A percentile compares a stretch with the other conserved stretches of the same genome.
Evolutionary conservation across 2,113 vertebrate species (phyloP).

Genomic region (Tachuris rubrigastra): DNA sequence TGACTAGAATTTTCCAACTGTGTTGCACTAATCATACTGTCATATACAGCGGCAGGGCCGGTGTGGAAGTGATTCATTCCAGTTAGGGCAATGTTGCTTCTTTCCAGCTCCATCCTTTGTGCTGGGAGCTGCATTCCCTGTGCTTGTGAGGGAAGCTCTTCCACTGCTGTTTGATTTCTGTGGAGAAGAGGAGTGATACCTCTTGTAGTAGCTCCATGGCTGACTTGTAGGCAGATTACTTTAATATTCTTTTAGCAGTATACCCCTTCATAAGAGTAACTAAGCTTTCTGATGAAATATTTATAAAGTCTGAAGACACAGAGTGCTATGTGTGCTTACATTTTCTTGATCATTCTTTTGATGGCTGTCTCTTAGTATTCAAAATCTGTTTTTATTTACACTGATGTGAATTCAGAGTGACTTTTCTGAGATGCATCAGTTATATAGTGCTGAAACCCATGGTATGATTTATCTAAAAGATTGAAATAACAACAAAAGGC

Average conservation of each 20-base stretch:
- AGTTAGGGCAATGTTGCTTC: not conserved
- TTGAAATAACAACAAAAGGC: not conserved
- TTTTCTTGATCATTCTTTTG: constrained; percentile 9
- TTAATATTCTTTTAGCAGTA: not conserved
- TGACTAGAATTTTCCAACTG: not conserved
- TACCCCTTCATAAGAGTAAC: not conserved
- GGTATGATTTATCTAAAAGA: not conserved
- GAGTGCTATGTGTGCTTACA: not conserved
- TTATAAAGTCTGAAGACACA: not conserved
- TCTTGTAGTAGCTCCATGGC: not conserved
- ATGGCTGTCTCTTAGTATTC: not conserved
- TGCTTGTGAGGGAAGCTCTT: not conserved
- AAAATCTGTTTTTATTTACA: not conserved
- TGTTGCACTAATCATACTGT: not conserved
- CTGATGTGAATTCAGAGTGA: not conserved
- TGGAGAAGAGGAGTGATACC: not conserved
- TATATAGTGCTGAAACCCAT: not conserved
- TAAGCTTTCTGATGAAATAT: constrained; percentile 8
- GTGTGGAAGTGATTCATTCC: not conserved
- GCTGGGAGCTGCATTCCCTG: not conserved
- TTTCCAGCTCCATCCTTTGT: not conserved
- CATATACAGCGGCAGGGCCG: not conserved
- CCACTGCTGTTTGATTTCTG: not conserved
- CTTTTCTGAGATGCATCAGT: not conserved
- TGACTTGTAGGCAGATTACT: not conserved